phyloP scores from a whole-genome alignment of 1,140 invertebrate genomes.

The Ruditapes philippinarum region DNA sequence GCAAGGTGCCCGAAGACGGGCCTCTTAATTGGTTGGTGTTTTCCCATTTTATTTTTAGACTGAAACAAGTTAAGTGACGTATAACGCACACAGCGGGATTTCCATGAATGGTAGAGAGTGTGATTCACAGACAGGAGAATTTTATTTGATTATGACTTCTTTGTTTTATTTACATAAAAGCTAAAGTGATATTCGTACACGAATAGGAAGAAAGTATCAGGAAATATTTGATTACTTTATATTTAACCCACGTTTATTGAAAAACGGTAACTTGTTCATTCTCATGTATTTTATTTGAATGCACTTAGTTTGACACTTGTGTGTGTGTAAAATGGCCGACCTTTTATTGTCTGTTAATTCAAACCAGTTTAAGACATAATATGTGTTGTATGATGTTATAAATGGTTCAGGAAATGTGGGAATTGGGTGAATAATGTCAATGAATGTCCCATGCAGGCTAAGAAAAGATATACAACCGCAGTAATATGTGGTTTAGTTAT shows the following conservation, averaged over 20 bases:
- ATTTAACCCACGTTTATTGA: neutral
- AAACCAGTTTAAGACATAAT: constrained; percentile 42
- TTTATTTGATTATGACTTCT: constrained; percentile 32
- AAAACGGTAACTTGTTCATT: neutral
- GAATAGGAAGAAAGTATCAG: neutral
- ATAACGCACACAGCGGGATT: constrained; percentile 40
- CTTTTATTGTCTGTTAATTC: neutral
- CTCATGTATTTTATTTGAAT: constrained; percentile 35
- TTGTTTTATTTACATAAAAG: neutral
- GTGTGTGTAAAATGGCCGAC: constrained; percentile 37
- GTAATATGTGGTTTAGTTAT: constrained; percentile 88
- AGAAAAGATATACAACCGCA: constrained; percentile 92
- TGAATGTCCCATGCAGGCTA: constrained; percentile 90
- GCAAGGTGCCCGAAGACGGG: neutral
- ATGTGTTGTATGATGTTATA: constrained; percentile 10
- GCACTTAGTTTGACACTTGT: constrained; percentile 26
- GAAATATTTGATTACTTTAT: neutral
- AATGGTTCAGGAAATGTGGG: constrained; percentile 45
- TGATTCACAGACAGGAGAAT: constrained; percentile 12
- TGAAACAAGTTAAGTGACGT: constrained; percentile 21
- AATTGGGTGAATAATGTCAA: constrained; percentile 58
- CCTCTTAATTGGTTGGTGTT: constrained; percentile 6
- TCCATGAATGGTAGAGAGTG: constrained; percentile 26
- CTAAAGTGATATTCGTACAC: neutral
- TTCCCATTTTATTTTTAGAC: constrained; percentile 29